These are phyloP conservation scores for Stichodactyla helianthus DNA, from an alignment of 64 coral and sea anemone species.

Conservation along the genomic window DNA sequence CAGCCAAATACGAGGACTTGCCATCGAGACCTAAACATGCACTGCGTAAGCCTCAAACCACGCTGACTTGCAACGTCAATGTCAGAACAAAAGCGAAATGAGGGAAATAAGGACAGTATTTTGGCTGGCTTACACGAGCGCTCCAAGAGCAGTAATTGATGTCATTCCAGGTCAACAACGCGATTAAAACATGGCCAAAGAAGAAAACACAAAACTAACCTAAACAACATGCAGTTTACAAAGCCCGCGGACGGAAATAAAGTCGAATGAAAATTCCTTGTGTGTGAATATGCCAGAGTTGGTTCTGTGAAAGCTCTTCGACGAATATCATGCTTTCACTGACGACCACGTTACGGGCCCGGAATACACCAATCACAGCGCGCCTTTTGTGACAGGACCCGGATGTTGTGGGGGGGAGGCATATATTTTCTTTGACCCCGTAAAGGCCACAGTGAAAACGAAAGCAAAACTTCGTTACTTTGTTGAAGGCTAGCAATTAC, in stretches of 20 bases:
- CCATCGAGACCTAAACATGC: slow-evolving; percentile 47
- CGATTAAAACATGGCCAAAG: slow-evolving; percentile 94
- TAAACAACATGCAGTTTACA: slow-evolving; percentile 81
- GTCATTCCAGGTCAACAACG: slow-evolving; percentile 97
- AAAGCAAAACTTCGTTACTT: slow-evolving; percentile 7
- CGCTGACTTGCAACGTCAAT: slow-evolving; percentile 89
- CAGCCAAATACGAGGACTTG: slow-evolving; percentile 45
- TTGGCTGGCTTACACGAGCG: slow-evolving; percentile 91
- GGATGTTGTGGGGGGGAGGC: slow-evolving; percentile 62
- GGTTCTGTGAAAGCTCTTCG: slow-evolving; percentile 68
- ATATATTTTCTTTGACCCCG: slow-evolving; percentile 16
- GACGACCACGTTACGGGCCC: slow-evolving; percentile 99
- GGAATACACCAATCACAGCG: slow-evolving; percentile 94
- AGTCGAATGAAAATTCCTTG: slow-evolving; percentile 69
- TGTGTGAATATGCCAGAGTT: slow-evolving; percentile 87
- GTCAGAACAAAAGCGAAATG: slow-evolving; percentile 97
- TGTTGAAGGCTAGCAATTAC: neutral
- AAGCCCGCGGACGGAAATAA: slow-evolving; percentile 68
- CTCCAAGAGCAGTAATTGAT: slow-evolving; percentile 99
- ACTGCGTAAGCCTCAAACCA: slow-evolving; percentile 27
- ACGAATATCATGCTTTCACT: slow-evolving; percentile 99
- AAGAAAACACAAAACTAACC: slow-evolving; percentile 98
- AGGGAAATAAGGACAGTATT: slow-evolving; percentile 72
- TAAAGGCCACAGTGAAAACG: neutral
- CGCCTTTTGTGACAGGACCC: slow-evolving; percentile 67